Percentiles rank a stretch among this genome's conserved stretches.
Conservation (phyloP, 1,140 invertebrate genomes). For the Teleogryllus occipitalis region DNA sequence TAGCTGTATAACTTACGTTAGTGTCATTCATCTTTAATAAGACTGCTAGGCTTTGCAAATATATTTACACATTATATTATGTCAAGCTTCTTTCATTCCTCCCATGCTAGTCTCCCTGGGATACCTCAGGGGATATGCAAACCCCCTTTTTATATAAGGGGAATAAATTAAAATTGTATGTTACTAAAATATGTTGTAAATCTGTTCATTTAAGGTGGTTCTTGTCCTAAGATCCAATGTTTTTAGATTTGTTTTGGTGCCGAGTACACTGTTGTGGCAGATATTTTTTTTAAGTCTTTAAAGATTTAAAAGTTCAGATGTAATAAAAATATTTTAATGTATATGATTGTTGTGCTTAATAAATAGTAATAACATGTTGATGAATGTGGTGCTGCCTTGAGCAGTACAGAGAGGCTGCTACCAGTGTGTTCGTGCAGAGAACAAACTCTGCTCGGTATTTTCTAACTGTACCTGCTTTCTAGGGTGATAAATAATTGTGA, state of each 20-base stretch:
- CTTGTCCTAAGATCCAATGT: neutral
- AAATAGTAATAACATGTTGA: neutral
- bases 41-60: neutral
- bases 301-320: neutral
- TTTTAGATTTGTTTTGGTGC: neutral
- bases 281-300: neutral
- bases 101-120: neutral
- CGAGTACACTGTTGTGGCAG: neutral
- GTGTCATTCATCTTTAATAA: neutral
- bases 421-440: neutral
- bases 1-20: neutral
- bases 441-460: neutral
- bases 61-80: neutral
- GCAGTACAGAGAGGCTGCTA: neutral
- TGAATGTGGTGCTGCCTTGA: neutral
- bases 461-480: neutral
- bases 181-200: neutral
- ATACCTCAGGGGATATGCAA: neutral
- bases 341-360: constrained; percentile 1
- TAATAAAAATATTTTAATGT: neutral
- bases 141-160: neutral
- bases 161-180: neutral
- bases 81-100: neutral
- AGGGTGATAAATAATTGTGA: neutral
- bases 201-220: neutral